phyloP scores from a whole-genome alignment of 2,113 vertebrate species.

The Machaerirhynchus nigripectus region DNA sequence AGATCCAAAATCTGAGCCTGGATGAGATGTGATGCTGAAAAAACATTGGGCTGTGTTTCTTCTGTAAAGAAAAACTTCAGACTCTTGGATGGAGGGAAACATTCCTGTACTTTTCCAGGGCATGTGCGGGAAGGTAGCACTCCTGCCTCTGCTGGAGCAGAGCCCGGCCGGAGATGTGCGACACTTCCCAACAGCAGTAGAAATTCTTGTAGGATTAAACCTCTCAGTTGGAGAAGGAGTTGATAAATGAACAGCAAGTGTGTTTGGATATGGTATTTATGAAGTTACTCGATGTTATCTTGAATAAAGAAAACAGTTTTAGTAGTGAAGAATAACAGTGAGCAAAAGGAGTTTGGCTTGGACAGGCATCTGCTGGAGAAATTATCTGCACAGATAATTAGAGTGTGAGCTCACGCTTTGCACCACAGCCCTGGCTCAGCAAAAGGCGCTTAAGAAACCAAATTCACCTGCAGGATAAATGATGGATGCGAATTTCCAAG shows the following conservation, averaged over 20 bases:
- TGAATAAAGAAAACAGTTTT: background rate
- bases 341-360: background rate
- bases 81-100: background rate
- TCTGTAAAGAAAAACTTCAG: background rate
- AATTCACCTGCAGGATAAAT: background rate
- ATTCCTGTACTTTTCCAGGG: background rate
- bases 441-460: background rate
- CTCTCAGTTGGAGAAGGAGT: background rate
- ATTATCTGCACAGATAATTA: background rate
- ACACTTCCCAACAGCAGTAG: background rate
- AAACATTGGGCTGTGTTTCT: background rate
- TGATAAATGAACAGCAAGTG: background rate
- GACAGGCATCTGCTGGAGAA: background rate
- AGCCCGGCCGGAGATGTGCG: rapidly evolving
- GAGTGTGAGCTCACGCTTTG: background rate
- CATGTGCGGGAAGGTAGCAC: rapidly evolving
- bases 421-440: background rate
- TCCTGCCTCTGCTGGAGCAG: background rate
- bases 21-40: background rate
- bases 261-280: background rate
- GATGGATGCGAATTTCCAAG: background rate
- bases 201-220: background rate
- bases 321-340: background rate
- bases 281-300: background rate
- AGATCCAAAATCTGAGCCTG: background rate